Base-by-base conservation (phyloP, 2,888 invertebrate genomes). In the Ophioninae sp. region DNA sequence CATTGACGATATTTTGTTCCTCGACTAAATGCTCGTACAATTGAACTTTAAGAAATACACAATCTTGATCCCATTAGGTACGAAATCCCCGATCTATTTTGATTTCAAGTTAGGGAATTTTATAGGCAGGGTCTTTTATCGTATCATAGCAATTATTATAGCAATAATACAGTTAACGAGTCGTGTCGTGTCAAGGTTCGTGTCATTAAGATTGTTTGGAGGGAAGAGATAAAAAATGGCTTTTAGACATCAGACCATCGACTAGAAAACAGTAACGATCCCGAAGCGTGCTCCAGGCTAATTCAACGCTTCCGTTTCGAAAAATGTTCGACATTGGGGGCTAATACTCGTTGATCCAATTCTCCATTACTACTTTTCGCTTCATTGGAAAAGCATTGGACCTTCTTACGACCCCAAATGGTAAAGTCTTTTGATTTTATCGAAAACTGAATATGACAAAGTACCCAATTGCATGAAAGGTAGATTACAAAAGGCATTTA, bases 281-380 rank as follows among this genome's bases (percentile, higher is more conserved):
- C 10, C 75, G 77, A 65, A 72, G 61, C 65, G 58, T 13, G 59
- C 67, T 72, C 74, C 64, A 74, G 22, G 69, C 72, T 72, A 37
- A 71, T 37, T 74, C 82, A 82, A 81, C 44, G 51, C 59, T n/a
- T 39, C 61, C 59, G 23, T 17, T 13, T 51, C 10, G 44, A 44
- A 44, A 10, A 44, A 44, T 13, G 3, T 30, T 30, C 30, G 30
- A 2, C 30, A 30, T 3, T 30, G 30, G 3, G 1, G 30, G 41
- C 9, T 41, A 7, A 41, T 10, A 6, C 17, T 51, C 13, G 51
- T 17, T 17, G 51, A 51, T 51, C 51, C 0, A 17, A 51, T 17
- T 10, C 2, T 17, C 13, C 6, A 51, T 17, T 10, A 51, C 17
- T 17, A 10, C 17, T 17, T 51, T 13, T 51, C 1, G 30, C 30